Evolutionary conservation across 2,888 invertebrate species (phyloP), one percentile per base, ranked within the genome.

Genomic region (Lepidochitona cinerea): DNA sequence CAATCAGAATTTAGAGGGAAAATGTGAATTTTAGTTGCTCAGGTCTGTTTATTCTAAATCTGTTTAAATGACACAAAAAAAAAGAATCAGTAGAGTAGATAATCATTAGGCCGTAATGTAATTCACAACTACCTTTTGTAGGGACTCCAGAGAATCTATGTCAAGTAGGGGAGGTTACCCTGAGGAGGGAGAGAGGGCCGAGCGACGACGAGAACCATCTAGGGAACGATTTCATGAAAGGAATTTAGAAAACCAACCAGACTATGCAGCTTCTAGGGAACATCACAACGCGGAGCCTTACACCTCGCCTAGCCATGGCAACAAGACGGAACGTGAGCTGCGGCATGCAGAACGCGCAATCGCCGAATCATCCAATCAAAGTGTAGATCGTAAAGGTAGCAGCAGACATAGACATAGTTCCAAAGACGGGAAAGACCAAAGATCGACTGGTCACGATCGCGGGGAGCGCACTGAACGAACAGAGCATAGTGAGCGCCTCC

Each of bases 401-500:
- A 74, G 75, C 67, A 71, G 75, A 23, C 71, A 75, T 36, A 68
- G 71, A 49, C 71, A 68, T 23, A 69, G 68, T n/a, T 29, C 4
- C 26, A 59, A 59, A 26, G 59, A 59, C 32, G 29, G 54, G 14
- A 71, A 72, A 64, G 74, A 77, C 53, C 72, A 72, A 35, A 59
- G 76, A 52, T 77, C 76, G 9, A 74, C 76, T 3, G 79, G 78
- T 70, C 59, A 59, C 32, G 66, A 72, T 23, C 52, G 70, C 26
- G 73, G 41, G 41, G 72, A 74, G 26, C 65, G 68, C 37, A 49
- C 65, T 33, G 68, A 66, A 36, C 66, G 68, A 65, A 49, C n/a
- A 4, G 49, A 49, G 7, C 49, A 23, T 23, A 23, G 49, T 18
- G 81, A 83, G 23, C 75, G 83, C n/a, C 76, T 81, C 2, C 81